These are phyloP conservation scores for Heliconius ismenius DNA, from an alignment of 2,888 invertebrate genomes.

Conservation along the genomic window DNA sequence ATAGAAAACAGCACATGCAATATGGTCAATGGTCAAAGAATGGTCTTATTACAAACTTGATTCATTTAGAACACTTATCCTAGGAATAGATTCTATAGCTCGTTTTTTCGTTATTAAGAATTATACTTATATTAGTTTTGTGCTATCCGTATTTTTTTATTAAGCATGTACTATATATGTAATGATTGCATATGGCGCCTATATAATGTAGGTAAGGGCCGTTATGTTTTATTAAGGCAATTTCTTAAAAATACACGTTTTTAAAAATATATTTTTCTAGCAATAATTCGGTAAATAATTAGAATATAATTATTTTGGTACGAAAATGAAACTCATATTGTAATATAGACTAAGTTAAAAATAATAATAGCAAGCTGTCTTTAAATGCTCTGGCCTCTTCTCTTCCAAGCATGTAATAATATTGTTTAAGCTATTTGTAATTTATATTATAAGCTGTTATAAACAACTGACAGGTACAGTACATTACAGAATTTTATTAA, in stretches of 20 bases:
- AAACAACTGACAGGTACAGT: conserved; percentile 4
- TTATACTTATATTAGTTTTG: neutral
- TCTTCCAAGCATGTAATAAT: conserved; percentile 2
- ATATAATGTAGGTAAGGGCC: conserved; percentile 37
- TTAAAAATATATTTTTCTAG: neutral
- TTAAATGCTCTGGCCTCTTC: neutral
- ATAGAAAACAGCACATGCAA: neutral
- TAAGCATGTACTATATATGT: neutral
- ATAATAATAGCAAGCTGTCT: conserved; percentile 8
- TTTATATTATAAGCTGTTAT: conserved; percentile 19
- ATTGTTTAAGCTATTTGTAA: conserved; percentile 8
- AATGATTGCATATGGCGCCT: conserved; percentile 26
- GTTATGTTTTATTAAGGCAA: conserved; percentile 24
- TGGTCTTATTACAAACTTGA: neutral
- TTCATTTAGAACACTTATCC: neutral
- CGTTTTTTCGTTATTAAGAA: too few species aligned
- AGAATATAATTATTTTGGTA: conserved; percentile 1
- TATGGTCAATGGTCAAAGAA: neutral
- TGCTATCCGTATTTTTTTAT: neutral
- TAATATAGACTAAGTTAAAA: conserved; percentile 9
- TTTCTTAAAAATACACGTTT: neutral
- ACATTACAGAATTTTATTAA: neutral
- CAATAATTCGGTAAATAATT: neutral
- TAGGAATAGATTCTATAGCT: neutral
- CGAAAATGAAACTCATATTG: conserved; percentile 1